These are phyloP conservation scores for Ianthella basta DNA, from an alignment of 37 sponge, comb jelly and placozoan genomes.

Conservation along the genomic window DNA sequence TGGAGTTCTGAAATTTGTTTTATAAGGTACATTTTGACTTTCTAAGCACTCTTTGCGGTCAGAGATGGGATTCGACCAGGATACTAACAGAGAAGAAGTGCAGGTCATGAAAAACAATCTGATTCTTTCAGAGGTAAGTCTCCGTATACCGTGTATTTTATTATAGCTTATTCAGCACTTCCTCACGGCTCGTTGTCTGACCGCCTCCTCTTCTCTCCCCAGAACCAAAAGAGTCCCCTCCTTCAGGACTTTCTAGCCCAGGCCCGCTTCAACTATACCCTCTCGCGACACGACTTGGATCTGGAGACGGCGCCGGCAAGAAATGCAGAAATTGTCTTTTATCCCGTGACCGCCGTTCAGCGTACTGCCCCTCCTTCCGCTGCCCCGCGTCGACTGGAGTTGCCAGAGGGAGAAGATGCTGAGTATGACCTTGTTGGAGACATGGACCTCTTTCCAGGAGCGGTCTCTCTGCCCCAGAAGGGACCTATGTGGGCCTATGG, in stretches of 20 bases:
- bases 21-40: too few relatives aligned
- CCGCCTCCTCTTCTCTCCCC: background rate
- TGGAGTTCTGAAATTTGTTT: too few relatives aligned
- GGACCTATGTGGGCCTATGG: constrained; percentile 16
- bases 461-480: background rate
- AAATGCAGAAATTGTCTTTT: constrained; percentile 1
- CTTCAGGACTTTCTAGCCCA: constrained; percentile 18
- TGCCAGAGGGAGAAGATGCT: background rate
- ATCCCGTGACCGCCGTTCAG: background rate
- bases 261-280: background rate
- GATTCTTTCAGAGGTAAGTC: constrained; percentile 2
- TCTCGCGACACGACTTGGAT: background rate
- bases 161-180: background rate
- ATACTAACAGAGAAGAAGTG: background rate
- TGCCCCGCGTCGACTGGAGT: background rate
- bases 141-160: background rate
- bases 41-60: background rate
- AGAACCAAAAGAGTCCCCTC: constrained; percentile 22
- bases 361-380: background rate
- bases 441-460: background rate
- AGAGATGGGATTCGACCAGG: constrained; percentile 3
- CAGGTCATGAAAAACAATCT: constrained; percentile 22
- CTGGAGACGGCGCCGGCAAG: background rate
- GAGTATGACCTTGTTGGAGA: constrained; percentile 1
- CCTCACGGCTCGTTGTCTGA: background rate